phyloP scores from a whole-genome alignment of 1,140 invertebrate genomes.

The Anthonomus grandis region DNA sequence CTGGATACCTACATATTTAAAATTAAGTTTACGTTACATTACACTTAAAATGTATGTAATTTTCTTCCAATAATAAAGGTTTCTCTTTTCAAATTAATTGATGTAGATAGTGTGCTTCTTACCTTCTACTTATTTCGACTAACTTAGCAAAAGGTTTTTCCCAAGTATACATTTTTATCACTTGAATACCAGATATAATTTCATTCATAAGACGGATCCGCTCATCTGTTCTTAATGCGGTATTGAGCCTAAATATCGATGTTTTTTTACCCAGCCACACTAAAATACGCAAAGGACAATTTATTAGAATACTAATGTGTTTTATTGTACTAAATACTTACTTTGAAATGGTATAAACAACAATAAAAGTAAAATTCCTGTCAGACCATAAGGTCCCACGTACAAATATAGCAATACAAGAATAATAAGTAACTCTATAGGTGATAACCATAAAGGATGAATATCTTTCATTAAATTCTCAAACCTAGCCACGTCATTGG shows the following conservation, averaged over 20 bases:
- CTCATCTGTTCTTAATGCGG: slow-evolving; percentile 63
- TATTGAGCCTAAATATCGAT: slow-evolving; percentile 53
- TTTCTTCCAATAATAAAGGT: too few species aligned
- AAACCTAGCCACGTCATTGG: slow-evolving; percentile 77
- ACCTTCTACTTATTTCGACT: slow-evolving; percentile 28
- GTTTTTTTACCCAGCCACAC: slow-evolving; percentile 50
- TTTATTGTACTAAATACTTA: slow-evolving; percentile 36
- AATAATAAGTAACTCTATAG: slow-evolving; percentile 70
- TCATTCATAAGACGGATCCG: slow-evolving; percentile 72
- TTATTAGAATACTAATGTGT: background rate
- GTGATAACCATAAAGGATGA: slow-evolving; percentile 68
- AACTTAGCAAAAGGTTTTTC: slow-evolving; percentile 59
- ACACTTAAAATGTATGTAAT: too few species aligned
- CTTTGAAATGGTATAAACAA: slow-evolving; percentile 82
- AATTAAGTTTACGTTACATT: too few species aligned
- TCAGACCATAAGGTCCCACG: slow-evolving; percentile 68
- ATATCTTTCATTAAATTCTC: slow-evolving; percentile 63
- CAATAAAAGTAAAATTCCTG: slow-evolving; percentile 73
- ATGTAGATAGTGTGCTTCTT: too few species aligned
- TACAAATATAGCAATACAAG: slow-evolving; percentile 71
- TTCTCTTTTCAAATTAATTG: too few species aligned
- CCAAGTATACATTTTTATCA: slow-evolving; percentile 87
- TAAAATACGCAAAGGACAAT: slow-evolving; percentile 12
- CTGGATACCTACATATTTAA: too few species aligned
- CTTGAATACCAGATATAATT: slow-evolving; percentile 73